These are phyloP conservation scores for Phallusia fumigata DNA, from an alignment of 23 tunicate genomes.

Conservation along the genomic window DNA sequence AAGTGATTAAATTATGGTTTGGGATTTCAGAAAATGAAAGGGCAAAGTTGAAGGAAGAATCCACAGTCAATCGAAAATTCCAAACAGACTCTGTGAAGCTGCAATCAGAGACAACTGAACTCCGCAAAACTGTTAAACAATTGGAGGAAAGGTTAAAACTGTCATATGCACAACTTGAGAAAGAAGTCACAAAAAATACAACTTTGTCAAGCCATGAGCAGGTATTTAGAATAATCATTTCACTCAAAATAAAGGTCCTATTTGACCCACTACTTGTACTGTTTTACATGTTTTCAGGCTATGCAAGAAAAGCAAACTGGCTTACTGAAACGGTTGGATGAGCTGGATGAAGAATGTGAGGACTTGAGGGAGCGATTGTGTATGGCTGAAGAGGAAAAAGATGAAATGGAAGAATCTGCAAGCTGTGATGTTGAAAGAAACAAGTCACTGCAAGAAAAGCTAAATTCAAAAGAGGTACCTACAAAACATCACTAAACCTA, in stretches of 20 bases:
- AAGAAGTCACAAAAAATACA: constrained; percentile 33
- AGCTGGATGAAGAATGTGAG: constrained; percentile 72
- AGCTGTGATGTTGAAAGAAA: constrained; percentile 11
- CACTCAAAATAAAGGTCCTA: too few relatives aligned
- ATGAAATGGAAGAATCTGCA: constrained; percentile 30
- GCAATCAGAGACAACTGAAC: constrained; percentile 31
- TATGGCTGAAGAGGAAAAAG: constrained; percentile 59
- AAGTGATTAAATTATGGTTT: too few relatives aligned
- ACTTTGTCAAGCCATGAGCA: constrained; percentile 65
- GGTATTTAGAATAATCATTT: constrained; percentile 6
- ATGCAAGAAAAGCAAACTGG: constrained; percentile 63
- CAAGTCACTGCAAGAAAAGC: not conserved
- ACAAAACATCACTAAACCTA: not conserved
- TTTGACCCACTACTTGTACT: too few relatives aligned
- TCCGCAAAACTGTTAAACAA: not conserved
- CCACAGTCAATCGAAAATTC: constrained; percentile 41
- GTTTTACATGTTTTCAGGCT: constrained; percentile 28
- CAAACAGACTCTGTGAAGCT: constrained; percentile 48
- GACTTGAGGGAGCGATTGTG: constrained; percentile 51
- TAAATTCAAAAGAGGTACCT: constrained; percentile 18
- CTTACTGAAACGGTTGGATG: constrained; percentile 49
- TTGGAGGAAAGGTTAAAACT: constrained; percentile 12
- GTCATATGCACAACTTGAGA: constrained; percentile 19
- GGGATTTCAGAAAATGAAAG: not conserved
- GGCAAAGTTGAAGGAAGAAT: constrained; percentile 52